These are phyloP conservation scores for Oedothorax gibbosus DNA, from an alignment of 1,140 invertebrate species.

Conservation along the genomic window DNA sequence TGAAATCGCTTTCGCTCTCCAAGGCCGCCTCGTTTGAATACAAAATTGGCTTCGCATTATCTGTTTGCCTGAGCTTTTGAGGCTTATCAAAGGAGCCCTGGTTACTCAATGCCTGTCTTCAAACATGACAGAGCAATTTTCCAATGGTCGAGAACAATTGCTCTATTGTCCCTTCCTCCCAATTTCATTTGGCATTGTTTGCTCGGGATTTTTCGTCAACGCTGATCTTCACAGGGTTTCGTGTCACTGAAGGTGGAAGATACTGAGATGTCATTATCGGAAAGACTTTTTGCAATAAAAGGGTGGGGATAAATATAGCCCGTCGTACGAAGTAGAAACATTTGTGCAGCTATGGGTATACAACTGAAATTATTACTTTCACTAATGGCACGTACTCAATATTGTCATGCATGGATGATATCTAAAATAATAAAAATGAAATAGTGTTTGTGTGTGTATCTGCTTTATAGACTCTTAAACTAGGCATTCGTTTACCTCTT, in stretches of 20 bases:
- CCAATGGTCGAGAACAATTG: constrained; percentile 53
- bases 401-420: too few species aligned
- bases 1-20: constrained; percentile 48
- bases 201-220: constrained; percentile 27
- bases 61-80: constrained; percentile 25
- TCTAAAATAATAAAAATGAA: too few species aligned
- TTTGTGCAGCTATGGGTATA: too few species aligned
- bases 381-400: too few species aligned
- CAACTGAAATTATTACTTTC: too few species aligned
- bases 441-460: too few species aligned
- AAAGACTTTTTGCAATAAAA: too few species aligned
- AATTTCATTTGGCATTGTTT: constrained; percentile 52
- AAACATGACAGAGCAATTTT: constrained; percentile 55
- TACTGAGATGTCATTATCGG: too few species aligned
- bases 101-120: constrained; percentile 52
- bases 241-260: constrained; percentile 19
- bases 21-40: constrained; percentile 48
- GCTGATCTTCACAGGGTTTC: constrained; percentile 49
- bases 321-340: too few species aligned
- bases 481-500: too few species aligned
- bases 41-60: constrained; percentile 49
- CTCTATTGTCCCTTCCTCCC: constrained; percentile 46
- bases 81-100: constrained; percentile 51
- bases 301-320: too few species aligned
- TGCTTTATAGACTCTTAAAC: too few species aligned